These are phyloP conservation scores for Callorhinus ursinus DNA, from an alignment of 2,113 vertebrate genomes.

Conservation along the genomic window DNA sequence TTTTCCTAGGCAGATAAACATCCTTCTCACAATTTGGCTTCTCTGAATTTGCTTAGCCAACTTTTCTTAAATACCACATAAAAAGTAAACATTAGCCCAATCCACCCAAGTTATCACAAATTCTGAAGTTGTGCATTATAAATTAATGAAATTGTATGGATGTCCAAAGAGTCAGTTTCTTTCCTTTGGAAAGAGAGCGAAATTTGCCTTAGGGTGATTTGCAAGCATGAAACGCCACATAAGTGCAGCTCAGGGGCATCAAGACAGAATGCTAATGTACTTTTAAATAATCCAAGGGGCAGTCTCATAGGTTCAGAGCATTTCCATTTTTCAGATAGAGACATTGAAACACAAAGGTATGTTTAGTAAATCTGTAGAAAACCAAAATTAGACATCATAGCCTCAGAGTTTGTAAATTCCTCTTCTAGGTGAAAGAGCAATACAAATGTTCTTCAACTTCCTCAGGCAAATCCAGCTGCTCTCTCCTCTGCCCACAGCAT, in stretches of 20 bases:
- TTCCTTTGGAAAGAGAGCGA: not conserved
- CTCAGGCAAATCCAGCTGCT: not conserved
- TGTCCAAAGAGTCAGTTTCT: not conserved
- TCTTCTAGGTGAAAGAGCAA: not conserved
- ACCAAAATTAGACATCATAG: not conserved
- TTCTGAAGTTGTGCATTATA: not conserved
- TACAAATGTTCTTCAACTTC: not conserved
- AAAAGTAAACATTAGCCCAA: constrained; percentile 24
- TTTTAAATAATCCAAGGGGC: not conserved
- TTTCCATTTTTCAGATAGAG: not conserved
- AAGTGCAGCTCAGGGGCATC: not conserved
- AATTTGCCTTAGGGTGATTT: not conserved
- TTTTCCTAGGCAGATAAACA: constrained; percentile 22
- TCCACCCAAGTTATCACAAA: constrained; percentile 42
- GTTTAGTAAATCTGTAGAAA: not conserved
- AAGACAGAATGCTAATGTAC: not conserved
- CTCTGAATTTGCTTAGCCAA: constrained; percentile 10
- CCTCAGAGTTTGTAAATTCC: not conserved
- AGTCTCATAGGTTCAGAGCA: not conserved
- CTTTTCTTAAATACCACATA: not conserved
- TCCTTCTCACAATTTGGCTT: not conserved
- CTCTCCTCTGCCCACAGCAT: not conserved
- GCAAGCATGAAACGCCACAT: not conserved
- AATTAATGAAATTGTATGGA: not conserved
- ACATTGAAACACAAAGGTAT: not conserved